phyloP scores from a whole-genome alignment of 35 echinoderm and acorn worm genomes.

The Patiria miniata region DNA sequence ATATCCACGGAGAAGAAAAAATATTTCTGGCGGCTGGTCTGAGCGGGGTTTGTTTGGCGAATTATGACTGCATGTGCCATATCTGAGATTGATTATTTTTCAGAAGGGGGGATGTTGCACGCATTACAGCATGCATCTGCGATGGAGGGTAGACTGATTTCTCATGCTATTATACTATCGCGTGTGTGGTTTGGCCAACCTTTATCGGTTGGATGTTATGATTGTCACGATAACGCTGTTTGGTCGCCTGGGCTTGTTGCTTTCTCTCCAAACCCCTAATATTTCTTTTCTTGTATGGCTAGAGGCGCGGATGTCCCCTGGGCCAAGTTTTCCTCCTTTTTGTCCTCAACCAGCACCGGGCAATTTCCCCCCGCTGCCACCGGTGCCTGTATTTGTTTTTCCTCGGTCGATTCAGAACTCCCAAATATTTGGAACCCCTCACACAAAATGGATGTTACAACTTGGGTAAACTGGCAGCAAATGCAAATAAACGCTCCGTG shows the following conservation, averaged over 20 bases:
- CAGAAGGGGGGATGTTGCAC: too few relatives aligned
- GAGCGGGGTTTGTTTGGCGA: background rate
- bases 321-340: background rate
- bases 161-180: background rate
- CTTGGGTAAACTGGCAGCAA: slow-evolving; percentile 23
- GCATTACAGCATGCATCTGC: background rate
- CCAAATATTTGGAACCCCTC: slow-evolving; percentile 40
- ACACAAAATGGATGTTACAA: slow-evolving; percentile 26
- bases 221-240: slow-evolving; percentile 15
- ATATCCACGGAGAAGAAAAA: background rate
- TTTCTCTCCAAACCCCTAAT: slow-evolving; percentile 17
- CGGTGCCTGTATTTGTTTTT: slow-evolving; percentile 14
- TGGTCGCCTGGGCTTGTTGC: background rate
- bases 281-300: slow-evolving; percentile 2
- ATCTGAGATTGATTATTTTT: slow-evolving; percentile 13
- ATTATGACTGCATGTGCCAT: background rate
- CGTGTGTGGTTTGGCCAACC: background rate
- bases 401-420: slow-evolving; percentile 29
- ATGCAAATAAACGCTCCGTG: slow-evolving; percentile 39
- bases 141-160: background rate
- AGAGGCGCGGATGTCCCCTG: background rate
- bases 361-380: background rate
- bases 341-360: slow-evolving; percentile 9
- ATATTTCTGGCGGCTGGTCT: background rate
- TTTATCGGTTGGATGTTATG: slow-evolving; percentile 1